Evolutionary conservation across 2,888 invertebrate genomes (phyloP).

Genomic region (Petrophora chlorosata): DNA sequence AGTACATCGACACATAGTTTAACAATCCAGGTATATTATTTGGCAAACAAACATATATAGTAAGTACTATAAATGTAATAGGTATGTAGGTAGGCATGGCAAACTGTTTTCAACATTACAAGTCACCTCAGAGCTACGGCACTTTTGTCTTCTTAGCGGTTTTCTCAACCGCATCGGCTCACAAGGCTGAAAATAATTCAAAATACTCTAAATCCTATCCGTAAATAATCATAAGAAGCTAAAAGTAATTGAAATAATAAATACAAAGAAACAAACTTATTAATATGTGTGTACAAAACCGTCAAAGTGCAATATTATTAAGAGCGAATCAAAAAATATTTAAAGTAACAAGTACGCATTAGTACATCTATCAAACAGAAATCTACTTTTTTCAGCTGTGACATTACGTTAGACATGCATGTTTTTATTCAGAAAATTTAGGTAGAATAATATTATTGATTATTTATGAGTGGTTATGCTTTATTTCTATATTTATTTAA

Average conservation of each 20-base stretch:
- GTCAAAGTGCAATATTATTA: not conserved
- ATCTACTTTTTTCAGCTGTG: too few species aligned
- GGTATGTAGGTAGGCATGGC: not conserved
- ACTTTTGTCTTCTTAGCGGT: constrained; percentile 76
- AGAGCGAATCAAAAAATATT: too few species aligned
- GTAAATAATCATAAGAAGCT: constrained; percentile 26
- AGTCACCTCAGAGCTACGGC: constrained; percentile 80
- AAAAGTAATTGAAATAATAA: constrained; percentile 8
- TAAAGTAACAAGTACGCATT: too few species aligned
- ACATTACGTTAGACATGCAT: too few species aligned
- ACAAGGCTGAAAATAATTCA: constrained; percentile 57
- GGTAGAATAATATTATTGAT: too few species aligned
- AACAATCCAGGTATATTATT: constrained; percentile 2
- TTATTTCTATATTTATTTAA: too few species aligned
- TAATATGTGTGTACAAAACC: not conserved
- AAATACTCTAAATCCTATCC: constrained; percentile 47
- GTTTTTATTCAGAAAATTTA: too few species aligned
- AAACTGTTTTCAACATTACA: constrained; percentile 29
- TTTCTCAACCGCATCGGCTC: constrained; percentile 70
- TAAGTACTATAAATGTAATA: not conserved
- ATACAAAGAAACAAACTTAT: not conserved
- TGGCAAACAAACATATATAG: constrained; percentile 14
- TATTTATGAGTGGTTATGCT: too few species aligned
- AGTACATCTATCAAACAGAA: too few species aligned
- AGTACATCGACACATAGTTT: not conserved